Percentiles rank a stretch among this genome's conserved stretches.
Conservation (phyloP, 2,888 invertebrate genomes). For the Magallana nippona region DNA sequence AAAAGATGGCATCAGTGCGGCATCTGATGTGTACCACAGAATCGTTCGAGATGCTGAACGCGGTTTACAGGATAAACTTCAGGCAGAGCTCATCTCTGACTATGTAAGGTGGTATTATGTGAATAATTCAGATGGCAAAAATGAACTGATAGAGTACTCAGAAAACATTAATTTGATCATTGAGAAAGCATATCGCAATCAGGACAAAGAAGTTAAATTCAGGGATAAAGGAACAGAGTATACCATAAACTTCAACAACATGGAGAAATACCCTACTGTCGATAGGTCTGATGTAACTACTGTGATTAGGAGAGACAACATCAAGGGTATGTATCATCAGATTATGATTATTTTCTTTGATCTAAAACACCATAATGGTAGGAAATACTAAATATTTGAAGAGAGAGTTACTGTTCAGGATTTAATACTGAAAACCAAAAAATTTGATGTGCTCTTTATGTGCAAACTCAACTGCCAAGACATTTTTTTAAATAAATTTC, state of each 20-base stretch:
- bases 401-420: too few relatives aligned
- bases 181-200: conserved; percentile 55
- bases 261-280: conserved; percentile 56
- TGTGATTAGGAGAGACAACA: conserved; percentile 55
- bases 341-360: too few relatives aligned
- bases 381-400: too few relatives aligned
- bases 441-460: too few relatives aligned
- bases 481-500: too few relatives aligned
- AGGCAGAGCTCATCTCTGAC: conserved; percentile 36
- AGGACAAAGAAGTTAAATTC: conserved; percentile 47
- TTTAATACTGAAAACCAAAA: too few relatives aligned
- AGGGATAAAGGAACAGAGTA: conserved; percentile 52
- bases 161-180: conserved; percentile 52
- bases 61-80: conserved; percentile 9
- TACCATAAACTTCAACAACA: conserved; percentile 54
- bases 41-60: conserved; percentile 36
- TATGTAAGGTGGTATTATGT: conserved; percentile 47
- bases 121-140: conserved; percentile 19
- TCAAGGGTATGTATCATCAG: conserved; percentile 49
- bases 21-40: conserved; percentile 30
- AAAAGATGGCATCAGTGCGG: conserved; percentile 4
- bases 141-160: conserved; percentile 37
- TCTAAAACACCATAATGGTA: too few relatives aligned
- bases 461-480: too few relatives aligned
- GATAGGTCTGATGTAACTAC: conserved; percentile 45